Percentiles rank a stretch among this genome's conserved stretches.
phyloP scores from a whole-genome alignment of 1,140 invertebrate genomes.

The Schlechtendalia chinensis region DNA sequence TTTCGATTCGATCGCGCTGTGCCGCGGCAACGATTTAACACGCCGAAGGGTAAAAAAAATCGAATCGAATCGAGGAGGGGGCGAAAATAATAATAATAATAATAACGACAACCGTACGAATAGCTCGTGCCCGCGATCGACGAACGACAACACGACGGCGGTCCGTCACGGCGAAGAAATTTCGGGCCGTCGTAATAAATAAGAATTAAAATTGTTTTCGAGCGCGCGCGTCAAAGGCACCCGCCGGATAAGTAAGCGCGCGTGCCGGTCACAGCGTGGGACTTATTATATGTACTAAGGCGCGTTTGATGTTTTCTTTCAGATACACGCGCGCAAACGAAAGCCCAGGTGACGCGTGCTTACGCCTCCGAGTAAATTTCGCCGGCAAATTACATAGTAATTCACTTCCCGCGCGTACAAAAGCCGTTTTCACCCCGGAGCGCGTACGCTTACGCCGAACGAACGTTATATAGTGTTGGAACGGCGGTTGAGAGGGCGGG shows the following conservation, averaged over 20 bases:
- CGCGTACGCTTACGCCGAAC: not conserved
- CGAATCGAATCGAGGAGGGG: too few species aligned
- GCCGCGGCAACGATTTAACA: too few species aligned
- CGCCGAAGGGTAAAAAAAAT: too few species aligned
- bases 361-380: not conserved
- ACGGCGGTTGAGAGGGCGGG: too few species aligned
- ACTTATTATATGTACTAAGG: constrained; percentile 16
- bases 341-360: not conserved
- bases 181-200: not conserved
- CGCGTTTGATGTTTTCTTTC: constrained; percentile 43
- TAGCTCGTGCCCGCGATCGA: not conserved
- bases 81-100: too few species aligned
- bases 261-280: constrained; percentile 30
- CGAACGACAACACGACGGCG: not conserved
- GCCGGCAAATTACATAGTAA: not conserved
- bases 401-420: not conserved
- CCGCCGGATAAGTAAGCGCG: not conserved
- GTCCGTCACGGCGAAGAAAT: too few species aligned
- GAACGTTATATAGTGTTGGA: too few species aligned
- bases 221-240: constrained; percentile 3
- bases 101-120: too few species aligned
- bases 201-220: constrained; percentile 20
- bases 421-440: too few species aligned
- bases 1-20: too few species aligned
- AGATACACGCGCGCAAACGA: not conserved